phyloP scores from a whole-genome alignment of 2,797 vertebrate species.

The Nyctalus aviator region DNA sequence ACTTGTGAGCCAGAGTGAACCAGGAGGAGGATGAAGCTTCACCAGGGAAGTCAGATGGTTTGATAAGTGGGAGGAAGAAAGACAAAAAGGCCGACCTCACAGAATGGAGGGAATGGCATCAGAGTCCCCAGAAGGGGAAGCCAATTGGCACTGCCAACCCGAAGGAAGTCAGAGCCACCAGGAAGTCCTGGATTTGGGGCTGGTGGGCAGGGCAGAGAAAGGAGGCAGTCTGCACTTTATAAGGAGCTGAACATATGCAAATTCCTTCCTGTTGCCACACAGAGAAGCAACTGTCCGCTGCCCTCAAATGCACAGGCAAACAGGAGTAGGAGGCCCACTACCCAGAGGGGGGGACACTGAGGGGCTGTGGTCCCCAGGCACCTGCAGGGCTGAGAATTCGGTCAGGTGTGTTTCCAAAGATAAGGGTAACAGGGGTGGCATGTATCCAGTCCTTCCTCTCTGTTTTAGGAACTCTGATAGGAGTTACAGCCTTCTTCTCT shows the following conservation, averaged over 20 bases:
- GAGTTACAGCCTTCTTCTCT: not conserved
- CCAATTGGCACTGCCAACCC: fast-evolving
- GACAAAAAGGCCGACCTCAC: fast-evolving
- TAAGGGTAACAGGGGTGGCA: fast-evolving
- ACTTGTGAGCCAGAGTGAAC: not conserved
- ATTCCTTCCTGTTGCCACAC: too few relatives aligned
- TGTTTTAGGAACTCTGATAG: fast-evolving
- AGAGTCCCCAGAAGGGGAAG: fast-evolving
- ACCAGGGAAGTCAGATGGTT: fast-evolving
- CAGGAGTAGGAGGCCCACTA: fast-evolving
- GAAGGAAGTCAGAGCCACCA: not conserved
- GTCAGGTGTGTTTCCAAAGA: fast-evolving
- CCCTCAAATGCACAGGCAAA: not conserved
- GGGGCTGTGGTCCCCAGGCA: not conserved
- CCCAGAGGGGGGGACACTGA: fast-evolving
- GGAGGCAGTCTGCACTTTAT: too few relatives aligned
- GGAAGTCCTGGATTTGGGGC: not conserved
- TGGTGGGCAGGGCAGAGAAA: fast-evolving
- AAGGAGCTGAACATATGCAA: not conserved
- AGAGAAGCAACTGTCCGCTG: not conserved
- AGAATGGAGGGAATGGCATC: fast-evolving
- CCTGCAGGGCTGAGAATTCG: fast-evolving
- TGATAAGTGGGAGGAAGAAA: not conserved
- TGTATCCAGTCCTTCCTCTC: fast-evolving
- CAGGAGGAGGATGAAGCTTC: fast-evolving